These are phyloP conservation scores for Hirtodrosophila alboralis DNA, from an alignment of 2,888 invertebrate species.

Conservation along the genomic window DNA sequence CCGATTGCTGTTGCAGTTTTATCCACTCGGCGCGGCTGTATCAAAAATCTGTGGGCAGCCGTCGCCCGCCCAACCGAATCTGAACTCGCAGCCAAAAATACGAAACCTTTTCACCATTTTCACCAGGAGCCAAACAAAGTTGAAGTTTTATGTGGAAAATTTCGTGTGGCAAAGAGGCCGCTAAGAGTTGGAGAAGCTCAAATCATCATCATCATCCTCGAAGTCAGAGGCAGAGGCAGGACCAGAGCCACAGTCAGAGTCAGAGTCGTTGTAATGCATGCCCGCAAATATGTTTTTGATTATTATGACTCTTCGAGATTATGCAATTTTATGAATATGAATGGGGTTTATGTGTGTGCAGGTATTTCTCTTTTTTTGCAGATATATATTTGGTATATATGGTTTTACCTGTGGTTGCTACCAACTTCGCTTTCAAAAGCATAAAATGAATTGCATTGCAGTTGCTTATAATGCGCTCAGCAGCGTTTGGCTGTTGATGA, in stretches of 20 bases:
- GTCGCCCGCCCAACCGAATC: conserved; percentile 5
- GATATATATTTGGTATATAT: conserved; percentile 27
- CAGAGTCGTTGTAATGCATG: conserved; percentile 50
- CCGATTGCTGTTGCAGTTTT: conserved; percentile 52
- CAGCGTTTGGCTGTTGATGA: conserved; percentile 19
- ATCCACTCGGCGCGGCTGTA: conserved; percentile 34
- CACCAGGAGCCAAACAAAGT: conserved; percentile 56
- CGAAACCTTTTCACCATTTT: conserved; percentile 27
- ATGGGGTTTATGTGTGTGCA: conserved; percentile 62
- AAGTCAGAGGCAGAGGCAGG: neutral
- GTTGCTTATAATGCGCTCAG: conserved; percentile 31
- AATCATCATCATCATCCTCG: conserved; percentile 19
- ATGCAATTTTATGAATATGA: conserved; percentile 80
- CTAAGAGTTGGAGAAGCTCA: conserved; percentile 30
- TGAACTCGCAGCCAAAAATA: conserved; percentile 8
- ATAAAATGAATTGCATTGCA: conserved; percentile 62
- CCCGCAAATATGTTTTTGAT: conserved; percentile 81
- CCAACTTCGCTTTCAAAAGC: too few species aligned
- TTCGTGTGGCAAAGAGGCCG: conserved; percentile 55
- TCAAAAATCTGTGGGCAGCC: conserved; percentile 57
- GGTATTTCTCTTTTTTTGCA: conserved; percentile 51
- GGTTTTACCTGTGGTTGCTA: conserved; percentile 18
- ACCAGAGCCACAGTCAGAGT: conserved; percentile 1
- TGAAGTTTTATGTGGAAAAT: conserved; percentile 73
- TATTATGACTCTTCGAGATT: conserved; percentile 80